Conservation (phyloP, 2,113 vertebrate species). For the Thunnus thynnus region DNA sequence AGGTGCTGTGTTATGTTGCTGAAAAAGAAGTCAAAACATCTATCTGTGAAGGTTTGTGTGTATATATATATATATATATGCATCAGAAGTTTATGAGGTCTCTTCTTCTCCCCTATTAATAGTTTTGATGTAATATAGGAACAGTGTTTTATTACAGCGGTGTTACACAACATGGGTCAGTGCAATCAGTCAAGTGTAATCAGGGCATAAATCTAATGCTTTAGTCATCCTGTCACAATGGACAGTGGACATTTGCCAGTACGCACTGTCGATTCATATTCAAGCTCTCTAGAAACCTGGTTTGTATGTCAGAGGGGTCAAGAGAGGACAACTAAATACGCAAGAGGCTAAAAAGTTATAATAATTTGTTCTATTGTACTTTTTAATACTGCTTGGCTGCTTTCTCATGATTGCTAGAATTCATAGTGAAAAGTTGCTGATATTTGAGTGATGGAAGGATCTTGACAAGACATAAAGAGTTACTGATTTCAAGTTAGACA, state of each 20-base stretch:
- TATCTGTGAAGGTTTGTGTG: conserved; percentile 12
- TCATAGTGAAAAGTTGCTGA: too few species aligned
- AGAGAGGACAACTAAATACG: background rate
- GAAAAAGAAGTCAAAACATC: conserved; percentile 1
- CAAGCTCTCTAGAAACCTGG: background rate
- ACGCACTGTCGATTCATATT: background rate
- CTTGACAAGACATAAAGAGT: too few species aligned
- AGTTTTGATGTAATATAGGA: conserved; percentile 31
- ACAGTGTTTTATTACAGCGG: conserved; percentile 35
- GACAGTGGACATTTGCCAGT: conserved; percentile 34
- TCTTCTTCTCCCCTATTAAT: conserved; percentile 5
- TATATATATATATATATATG: background rate
- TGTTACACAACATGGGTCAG: conserved; percentile 55
- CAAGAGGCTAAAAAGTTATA: background rate
- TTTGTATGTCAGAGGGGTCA: background rate
- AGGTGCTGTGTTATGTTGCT: background rate
- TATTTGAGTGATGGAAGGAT: too few species aligned
- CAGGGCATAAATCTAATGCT: conserved; percentile 48
- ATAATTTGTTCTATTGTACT: background rate
- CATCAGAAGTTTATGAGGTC: conserved; percentile 22
- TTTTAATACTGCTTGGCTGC: background rate
- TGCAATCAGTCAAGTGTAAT: conserved; percentile 52
- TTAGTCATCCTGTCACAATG: conserved; percentile 36
- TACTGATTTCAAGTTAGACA: too few species aligned
- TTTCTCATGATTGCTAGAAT: too few species aligned